Percentiles rank a stretch among this genome's conserved stretches.
Conservation (phyloP, 1,140 invertebrate genomes). For the Adoxophyes honmai region DNA sequence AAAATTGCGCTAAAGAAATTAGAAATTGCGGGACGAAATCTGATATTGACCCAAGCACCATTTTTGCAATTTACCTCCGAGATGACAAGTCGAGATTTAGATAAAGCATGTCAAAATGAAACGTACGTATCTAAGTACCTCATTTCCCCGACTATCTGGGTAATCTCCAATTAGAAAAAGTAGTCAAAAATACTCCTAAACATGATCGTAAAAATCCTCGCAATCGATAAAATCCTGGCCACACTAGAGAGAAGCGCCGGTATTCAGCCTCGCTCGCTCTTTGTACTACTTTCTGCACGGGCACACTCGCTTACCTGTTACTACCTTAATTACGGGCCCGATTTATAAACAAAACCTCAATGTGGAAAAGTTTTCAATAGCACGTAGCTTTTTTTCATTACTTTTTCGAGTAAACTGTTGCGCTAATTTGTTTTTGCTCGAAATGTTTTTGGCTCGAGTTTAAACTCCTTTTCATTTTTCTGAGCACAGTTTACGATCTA, state of each 20-base stretch:
- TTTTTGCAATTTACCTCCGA: too few relatives aligned
- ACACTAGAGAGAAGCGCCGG: neutral
- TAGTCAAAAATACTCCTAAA: too few relatives aligned
- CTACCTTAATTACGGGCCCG: constrained; percentile 7
- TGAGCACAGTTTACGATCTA: neutral
- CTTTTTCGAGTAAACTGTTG: neutral
- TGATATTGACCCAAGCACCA: too few relatives aligned
- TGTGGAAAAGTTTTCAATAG: constrained; percentile 5
- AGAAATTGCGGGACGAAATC: too few relatives aligned
- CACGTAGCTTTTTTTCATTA: constrained; percentile 4
- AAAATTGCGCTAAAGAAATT: too few relatives aligned
- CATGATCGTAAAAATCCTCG: too few relatives aligned
- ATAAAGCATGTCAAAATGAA: too few relatives aligned
- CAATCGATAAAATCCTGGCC: too few relatives aligned
- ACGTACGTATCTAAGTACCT: too few relatives aligned
- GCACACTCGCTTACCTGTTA: neutral
- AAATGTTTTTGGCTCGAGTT: neutral
- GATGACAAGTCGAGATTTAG: too few relatives aligned
- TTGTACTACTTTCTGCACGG: neutral
- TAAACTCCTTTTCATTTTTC: constrained; percentile 19
- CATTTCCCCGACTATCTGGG: too few relatives aligned
- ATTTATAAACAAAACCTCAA: constrained; percentile 9
- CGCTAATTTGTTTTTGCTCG: constrained; percentile 3
- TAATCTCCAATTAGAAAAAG: too few relatives aligned
- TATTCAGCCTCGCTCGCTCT: constrained; percentile 7